phyloP scores from a whole-genome alignment of 2,113 vertebrate species.

The Aythya baeri region DNA sequence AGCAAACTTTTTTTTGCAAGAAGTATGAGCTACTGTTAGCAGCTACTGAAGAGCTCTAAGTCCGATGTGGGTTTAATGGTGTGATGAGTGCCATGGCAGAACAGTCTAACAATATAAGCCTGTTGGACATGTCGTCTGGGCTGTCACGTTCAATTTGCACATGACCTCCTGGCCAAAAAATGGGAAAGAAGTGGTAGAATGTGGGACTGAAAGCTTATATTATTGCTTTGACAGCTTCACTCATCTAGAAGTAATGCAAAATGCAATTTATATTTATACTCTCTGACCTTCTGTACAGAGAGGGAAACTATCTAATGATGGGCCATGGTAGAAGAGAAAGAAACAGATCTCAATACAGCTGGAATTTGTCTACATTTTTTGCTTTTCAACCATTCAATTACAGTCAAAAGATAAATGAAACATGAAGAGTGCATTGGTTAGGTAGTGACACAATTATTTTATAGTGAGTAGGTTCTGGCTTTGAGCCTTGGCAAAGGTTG shows the following conservation, averaged over 20 bases:
- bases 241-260: constrained; percentile 99
- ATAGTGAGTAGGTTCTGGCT: constrained; percentile 78
- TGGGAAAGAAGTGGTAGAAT: constrained; percentile 95
- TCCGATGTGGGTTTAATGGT: constrained; percentile 79
- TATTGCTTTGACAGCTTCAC: constrained; percentile 99
- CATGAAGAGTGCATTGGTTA: constrained; percentile 68
- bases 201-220: constrained; percentile 94
- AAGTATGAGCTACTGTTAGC: background rate
- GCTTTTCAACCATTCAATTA: constrained; percentile 84
- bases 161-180: constrained; percentile 93
- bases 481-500: constrained; percentile 76
- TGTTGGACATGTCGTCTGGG: constrained; percentile 92
- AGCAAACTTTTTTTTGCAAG: constrained; percentile 44
- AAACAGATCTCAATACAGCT: constrained; percentile 81
- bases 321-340: constrained; percentile 76
- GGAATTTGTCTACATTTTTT: constrained; percentile 83
- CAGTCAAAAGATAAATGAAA: constrained; percentile 83
- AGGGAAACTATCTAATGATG: constrained; percentile 87
- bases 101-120: constrained; percentile 87
- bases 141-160: constrained; percentile 99
- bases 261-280: constrained; percentile 98
- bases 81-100: constrained; percentile 83
- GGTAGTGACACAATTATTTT: constrained; percentile 79
- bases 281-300: constrained; percentile 87
- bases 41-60: constrained; percentile 54